A percentile compares a stretch with the other conserved stretches of the same genome.
phyloP scores from a whole-genome alignment of 2,113 vertebrate species.

The Cavia porcellus region DNA sequence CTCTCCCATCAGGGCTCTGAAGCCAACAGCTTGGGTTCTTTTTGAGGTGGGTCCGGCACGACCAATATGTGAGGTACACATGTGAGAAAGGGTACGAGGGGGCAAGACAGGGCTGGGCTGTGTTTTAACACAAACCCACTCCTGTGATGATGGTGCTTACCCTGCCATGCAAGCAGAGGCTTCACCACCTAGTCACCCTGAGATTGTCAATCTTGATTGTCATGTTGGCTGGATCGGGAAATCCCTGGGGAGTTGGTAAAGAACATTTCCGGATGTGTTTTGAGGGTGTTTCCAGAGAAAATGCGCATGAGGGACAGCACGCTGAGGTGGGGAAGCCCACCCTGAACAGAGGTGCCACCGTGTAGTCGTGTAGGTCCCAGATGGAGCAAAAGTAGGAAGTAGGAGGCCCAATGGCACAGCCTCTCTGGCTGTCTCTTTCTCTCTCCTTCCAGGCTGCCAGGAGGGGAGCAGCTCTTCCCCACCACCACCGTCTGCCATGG shows the following conservation, averaged over 20 bases:
- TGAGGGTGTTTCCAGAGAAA: background rate
- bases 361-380: background rate
- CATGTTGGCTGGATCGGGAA: background rate
- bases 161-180: background rate
- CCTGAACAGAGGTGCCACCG: background rate
- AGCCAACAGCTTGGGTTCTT: too few relatives aligned
- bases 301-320: background rate
- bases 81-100: background rate
- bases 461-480: background rate
- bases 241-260: background rate
- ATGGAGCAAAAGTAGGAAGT: background rate
- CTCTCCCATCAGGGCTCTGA: background rate
- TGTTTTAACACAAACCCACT: background rate
- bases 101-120: background rate
- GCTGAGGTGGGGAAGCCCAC: background rate
- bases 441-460: background rate
- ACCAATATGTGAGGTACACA: rapidly evolving
- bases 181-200: background rate
- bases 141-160: background rate
- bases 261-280: background rate
- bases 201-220: background rate
- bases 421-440: background rate
- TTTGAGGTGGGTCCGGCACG: background rate
- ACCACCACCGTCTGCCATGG: background rate
- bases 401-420: background rate